Base-by-base conservation (phyloP, 1,140 invertebrate species). In the Drosophila rufa region DNA sequence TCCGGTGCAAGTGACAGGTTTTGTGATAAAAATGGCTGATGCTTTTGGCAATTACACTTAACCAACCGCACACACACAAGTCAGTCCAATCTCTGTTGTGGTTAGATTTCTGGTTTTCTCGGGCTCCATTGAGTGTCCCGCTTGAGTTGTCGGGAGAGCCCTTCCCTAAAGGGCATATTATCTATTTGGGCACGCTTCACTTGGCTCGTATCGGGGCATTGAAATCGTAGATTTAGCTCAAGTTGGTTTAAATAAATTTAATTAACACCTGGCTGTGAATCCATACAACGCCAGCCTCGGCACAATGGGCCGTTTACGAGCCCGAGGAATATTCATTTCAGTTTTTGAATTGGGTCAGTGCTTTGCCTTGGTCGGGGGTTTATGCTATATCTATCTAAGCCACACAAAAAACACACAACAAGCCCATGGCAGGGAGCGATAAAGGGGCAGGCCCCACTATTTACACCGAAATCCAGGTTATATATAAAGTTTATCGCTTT, bases 181-280 rank as follows among this genome's bases (percentile, higher is more conserved):
- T 67, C 62, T 66, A 86, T 79, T 84, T 86, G 83, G 75, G 55
- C 78, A 90, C 80, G 84, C 84, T 89, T 89, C 80, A 89, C 71
- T 87, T 89, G 66, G n/a, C 51, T 58, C 46, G 47, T 46, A 46
- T 66, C 47, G 61, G 15, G 22, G 19, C 62, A 73, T 82, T 69
- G 46, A 64, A 79, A 73, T 87, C 75, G 48, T 47, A 45, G 58
- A 66, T 68, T 66, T 71, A 56, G 17, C 36, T 59, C 19, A 62
- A 70, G 46, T 60, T 14, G 67, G 53, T 53, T 78, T 62, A 65
- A 74, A 87, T 83, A 80, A 84, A 89, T 84, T 89, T 90, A 90
- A 84, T 89, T 90, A 84, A 73, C 84, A 89, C 84, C 80, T 89
- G 71, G 25, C 84, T 51, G 65, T 67, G 74, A 80, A 73, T 74